Evolutionary conservation across 1,140 invertebrate species (phyloP).

Genomic region (Paralvinella palmiformis): DNA sequence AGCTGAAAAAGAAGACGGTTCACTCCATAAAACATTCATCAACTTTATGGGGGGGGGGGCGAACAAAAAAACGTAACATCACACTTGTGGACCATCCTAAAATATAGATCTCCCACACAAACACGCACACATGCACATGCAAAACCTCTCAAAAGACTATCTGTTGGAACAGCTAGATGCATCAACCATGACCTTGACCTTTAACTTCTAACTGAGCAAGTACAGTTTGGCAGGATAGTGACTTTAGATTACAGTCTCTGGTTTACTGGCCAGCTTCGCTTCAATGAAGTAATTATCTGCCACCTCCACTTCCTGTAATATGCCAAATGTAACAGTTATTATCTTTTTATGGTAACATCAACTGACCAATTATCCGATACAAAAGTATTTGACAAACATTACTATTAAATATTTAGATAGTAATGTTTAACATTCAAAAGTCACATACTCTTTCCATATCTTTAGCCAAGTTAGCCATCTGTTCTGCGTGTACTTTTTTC

Average conservation of each 20-base stretch:
- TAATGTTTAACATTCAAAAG: background rate
- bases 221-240: too few relatives aligned
- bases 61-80: too few relatives aligned
- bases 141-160: too few relatives aligned
- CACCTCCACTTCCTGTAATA: slow-evolving; percentile 81
- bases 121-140: too few relatives aligned
- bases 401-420: background rate
- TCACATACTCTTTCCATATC: slow-evolving; percentile 78
- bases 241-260: slow-evolving; percentile 35
- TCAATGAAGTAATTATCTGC: slow-evolving; percentile 77
- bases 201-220: too few relatives aligned
- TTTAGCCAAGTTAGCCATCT: slow-evolving; percentile 80
- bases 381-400: background rate
- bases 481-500: slow-evolving; percentile 84
- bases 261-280: slow-evolving; percentile 73
- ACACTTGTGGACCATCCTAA: too few relatives aligned
- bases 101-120: too few relatives aligned
- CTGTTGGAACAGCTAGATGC: too few relatives aligned
- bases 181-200: too few relatives aligned
- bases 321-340: background rate
- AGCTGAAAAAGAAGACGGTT: too few relatives aligned
- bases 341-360: slow-evolving; percentile 12
- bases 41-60: too few relatives aligned
- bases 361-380: background rate
- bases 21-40: too few relatives aligned